Conservation (phyloP, 2,113 vertebrate species). For the Coregonus clupeaformis region DNA sequence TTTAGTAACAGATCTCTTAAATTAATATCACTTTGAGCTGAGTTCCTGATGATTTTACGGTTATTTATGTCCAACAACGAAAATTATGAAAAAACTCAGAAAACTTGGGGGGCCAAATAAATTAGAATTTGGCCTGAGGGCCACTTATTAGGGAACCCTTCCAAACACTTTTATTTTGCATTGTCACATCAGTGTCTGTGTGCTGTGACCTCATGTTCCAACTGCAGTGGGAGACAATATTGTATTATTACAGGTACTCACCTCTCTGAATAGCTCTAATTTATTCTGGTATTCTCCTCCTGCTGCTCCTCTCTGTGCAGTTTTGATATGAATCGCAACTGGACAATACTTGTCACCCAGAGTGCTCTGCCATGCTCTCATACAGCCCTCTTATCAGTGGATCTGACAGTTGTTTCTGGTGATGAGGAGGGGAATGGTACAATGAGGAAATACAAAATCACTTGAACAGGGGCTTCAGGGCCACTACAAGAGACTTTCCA, state of each 20-base stretch:
- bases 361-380: slow-evolving; percentile 29
- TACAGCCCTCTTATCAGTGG: slow-evolving; percentile 38
- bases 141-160: too few species aligned
- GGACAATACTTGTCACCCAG: slow-evolving; percentile 51
- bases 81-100: too few species aligned
- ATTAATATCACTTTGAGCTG: too few species aligned
- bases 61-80: too few species aligned
- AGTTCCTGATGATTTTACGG: too few species aligned
- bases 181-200: not conserved
- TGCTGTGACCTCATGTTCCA: not conserved
- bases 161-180: not conserved
- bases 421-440: slow-evolving; percentile 47
- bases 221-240: not conserved
- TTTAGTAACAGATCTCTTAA: too few species aligned
- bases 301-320: not conserved
- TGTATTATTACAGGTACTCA: not conserved
- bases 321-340: slow-evolving; percentile 52
- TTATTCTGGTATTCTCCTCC: not conserved
- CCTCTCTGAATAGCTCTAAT: not conserved
- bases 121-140: too few species aligned
- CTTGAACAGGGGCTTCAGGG: slow-evolving; percentile 48
- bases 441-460: slow-evolving; percentile 59
- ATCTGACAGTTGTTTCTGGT: slow-evolving; percentile 53
- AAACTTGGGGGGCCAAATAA: too few species aligned
- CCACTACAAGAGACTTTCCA: slow-evolving; percentile 35